phyloP scores from a whole-genome alignment of 2,113 vertebrate species.

The Strix uralensis region DNA sequence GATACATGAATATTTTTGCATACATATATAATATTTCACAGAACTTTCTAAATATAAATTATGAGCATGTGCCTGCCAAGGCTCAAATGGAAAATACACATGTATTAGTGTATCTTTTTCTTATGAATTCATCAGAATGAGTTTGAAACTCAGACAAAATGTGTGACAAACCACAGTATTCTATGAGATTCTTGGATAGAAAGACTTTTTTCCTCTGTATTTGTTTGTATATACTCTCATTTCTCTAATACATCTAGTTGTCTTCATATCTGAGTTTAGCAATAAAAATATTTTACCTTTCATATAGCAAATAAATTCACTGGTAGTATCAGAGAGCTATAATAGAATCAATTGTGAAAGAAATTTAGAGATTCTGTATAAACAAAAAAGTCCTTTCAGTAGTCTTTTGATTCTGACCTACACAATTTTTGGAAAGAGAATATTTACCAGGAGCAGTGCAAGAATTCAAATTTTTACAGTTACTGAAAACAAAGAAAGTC shows the following conservation, averaged over 20 bases:
- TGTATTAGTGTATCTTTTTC: not conserved
- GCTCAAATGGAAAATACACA: not conserved
- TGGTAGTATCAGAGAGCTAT: not conserved
- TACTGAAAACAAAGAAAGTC: not conserved
- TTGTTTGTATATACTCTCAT: not conserved
- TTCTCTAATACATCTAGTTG: not conserved
- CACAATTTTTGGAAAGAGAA: not conserved
- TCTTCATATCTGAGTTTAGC: not conserved
- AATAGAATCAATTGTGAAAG: not conserved
- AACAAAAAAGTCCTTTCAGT: not conserved
- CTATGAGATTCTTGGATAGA: not conserved
- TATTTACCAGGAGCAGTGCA: not conserved
- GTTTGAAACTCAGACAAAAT: not conserved
- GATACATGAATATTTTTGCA: not conserved
- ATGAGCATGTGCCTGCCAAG: not conserved
- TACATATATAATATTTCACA: not conserved
- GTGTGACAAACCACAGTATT: not conserved
- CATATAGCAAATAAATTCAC: not conserved
- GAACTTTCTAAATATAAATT: not conserved
- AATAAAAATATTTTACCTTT: not conserved
- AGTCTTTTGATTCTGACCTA: not conserved
- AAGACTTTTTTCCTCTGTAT: not conserved
- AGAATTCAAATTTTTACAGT: not conserved
- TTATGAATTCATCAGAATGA: not conserved
- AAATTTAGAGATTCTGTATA: not conserved